Evolutionary conservation across 53 echinoderm and acorn worm species (phyloP), one percentile per base, ranked within the genome.

Genomic region (Henricia sp.): DNA sequence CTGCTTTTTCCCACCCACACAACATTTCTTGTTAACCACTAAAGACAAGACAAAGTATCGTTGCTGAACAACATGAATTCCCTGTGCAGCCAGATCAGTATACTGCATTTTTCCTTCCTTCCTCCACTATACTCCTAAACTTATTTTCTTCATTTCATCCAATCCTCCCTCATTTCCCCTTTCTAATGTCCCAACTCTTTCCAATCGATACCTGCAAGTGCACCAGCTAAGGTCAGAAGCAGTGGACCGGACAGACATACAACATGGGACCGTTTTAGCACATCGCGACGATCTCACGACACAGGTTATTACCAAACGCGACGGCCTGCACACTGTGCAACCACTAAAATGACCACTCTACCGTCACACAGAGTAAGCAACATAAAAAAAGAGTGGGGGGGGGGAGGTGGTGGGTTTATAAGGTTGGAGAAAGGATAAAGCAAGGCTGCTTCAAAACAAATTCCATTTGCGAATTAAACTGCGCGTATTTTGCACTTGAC

Each of bases 391-490:
- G 44, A 44, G 23, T 29, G 32, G 51, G 16, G 58, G 60, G 64
- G 57, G 58, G 26, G 78, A 64, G 32, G 57, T 37, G 24, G 23
- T 28, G 55, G 77, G 44, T 11, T 32, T 35, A n/a, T n/a, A n/a
- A n/a, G n/a, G n/a, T n/a, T n/a, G n/a, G n/a, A n/a, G n/a, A n/a
- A n/a, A n/a, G n/a, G n/a, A n/a, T n/a, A n/a, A n/a, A 43, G 33
- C n/a, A 48, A 62, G 64, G 80, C 64, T 43, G 48, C 80, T 63
- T 80, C 63, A 64, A 80, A 62, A 80, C 80, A 80, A 80, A 80
- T 77, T 80, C 80, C 80, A 80, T 80, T 80, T 80, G 80, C 80
- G 80, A 80, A 80, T 80, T 80, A 80, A 80, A 80, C 80, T 80
- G 80, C 65, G 80, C 80, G 64, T 80, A 80, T 63, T 57, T 80